These are phyloP conservation scores for Ormyrus nitidulus DNA, from an alignment of 2,888 invertebrate species.

Conservation along the genomic window DNA sequence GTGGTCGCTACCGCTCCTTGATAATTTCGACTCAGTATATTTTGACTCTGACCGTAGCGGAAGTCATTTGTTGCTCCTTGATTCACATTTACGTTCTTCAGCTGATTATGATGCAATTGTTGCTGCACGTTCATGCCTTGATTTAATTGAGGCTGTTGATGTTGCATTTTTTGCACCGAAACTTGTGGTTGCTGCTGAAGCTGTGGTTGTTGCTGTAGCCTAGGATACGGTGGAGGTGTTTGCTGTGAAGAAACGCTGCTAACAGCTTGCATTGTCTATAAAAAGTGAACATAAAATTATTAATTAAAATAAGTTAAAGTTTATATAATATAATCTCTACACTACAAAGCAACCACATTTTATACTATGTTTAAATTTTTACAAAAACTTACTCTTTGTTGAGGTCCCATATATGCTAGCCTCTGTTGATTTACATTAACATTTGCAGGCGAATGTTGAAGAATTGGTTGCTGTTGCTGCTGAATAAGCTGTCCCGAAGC, in stretches of 20 bases:
- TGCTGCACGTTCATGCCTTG: conserved; percentile 72
- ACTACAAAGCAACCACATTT: not conserved
- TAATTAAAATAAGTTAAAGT: not conserved
- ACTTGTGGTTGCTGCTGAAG: conserved; percentile 72
- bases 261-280: conserved; percentile 38
- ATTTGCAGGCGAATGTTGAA: conserved; percentile 60
- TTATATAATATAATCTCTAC: not conserved
- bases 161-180: conserved; percentile 68
- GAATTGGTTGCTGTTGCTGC: conserved; percentile 55
- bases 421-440: conserved; percentile 70
- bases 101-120: conserved; percentile 73
- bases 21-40: conserved; percentile 73
- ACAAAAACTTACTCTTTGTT: conserved; percentile 57
- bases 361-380: not conserved
- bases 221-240: conserved; percentile 64
- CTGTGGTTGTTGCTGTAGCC: conserved; percentile 54
- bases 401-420: conserved; percentile 69
- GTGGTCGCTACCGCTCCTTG: conserved; percentile 51
- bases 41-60: conserved; percentile 74
- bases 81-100: conserved; percentile 71
- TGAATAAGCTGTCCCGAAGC: conserved; percentile 42
- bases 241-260: conserved; percentile 57
- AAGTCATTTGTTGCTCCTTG: conserved; percentile 72
- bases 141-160: conserved; percentile 63
- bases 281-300: not conserved